Conservation (phyloP, 2,888 invertebrate genomes). For the Dryocosmus kuriphilus region DNA sequence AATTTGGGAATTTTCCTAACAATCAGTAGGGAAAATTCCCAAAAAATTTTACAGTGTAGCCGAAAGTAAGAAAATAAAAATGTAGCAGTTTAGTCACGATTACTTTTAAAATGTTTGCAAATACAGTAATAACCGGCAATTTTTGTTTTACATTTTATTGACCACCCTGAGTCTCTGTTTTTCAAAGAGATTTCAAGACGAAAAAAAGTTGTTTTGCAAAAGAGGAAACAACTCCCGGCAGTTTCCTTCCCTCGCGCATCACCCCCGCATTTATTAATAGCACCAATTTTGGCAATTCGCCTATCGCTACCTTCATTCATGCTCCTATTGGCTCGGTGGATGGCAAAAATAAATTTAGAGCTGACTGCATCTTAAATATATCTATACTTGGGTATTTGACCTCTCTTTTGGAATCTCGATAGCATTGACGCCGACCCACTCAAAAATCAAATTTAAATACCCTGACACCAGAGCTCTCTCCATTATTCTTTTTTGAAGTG, state of each 20-base stretch:
- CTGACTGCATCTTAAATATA: not conserved
- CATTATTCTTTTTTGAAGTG: too few species aligned
- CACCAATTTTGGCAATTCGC: constrained; percentile 28
- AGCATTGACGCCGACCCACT: not conserved
- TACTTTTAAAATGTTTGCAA: too few species aligned
- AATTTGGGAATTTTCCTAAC: too few species aligned
- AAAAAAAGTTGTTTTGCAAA: not conserved
- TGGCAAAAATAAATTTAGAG: constrained; percentile 55
- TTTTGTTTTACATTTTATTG: too few species aligned
- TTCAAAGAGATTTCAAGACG: not conserved
- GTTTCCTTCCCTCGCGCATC: constrained; percentile 42
- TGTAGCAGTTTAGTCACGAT: too few species aligned
- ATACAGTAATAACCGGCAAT: too few species aligned
- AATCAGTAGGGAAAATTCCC: too few species aligned
- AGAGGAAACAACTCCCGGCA: not conserved
- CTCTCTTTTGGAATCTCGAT: not conserved
- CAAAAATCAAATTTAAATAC: not conserved
- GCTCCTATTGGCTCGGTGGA: constrained; percentile 47
- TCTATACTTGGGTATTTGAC: not conserved
- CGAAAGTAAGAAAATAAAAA: too few species aligned
- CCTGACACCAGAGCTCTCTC: too few species aligned
- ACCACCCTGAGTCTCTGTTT: not conserved
- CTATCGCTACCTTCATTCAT: constrained; percentile 27
- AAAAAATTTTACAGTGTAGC: too few species aligned
- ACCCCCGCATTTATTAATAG: constrained; percentile 53